phyloP scores from a whole-genome alignment of 2,797 vertebrate genomes.

The Pterois miles region DNA sequence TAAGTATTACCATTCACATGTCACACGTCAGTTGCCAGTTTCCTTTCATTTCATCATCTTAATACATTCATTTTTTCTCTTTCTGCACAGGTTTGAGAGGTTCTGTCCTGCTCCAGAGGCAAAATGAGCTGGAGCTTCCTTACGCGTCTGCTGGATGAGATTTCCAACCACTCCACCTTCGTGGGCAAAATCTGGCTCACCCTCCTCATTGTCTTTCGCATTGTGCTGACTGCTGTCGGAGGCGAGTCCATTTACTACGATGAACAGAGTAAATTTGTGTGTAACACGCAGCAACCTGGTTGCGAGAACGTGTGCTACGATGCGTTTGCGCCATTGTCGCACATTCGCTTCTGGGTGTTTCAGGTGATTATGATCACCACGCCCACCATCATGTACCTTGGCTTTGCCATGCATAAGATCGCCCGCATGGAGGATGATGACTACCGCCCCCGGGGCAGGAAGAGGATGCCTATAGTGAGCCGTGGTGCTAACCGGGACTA shows the following conservation, averaged over 20 bases:
- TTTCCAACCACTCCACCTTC: slow-evolving; percentile 94
- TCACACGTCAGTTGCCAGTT: too few species aligned
- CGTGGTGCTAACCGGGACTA: slow-evolving; percentile 88
- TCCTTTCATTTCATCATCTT: background rate
- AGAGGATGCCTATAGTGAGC: slow-evolving; percentile 85
- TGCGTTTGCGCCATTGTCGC: slow-evolving; percentile 90
- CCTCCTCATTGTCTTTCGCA: slow-evolving; percentile 90
- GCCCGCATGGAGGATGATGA: slow-evolving; percentile 82
- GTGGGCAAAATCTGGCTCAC: slow-evolving; percentile 96
- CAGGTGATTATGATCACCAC: slow-evolving; percentile 93
- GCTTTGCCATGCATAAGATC: slow-evolving; percentile 93
- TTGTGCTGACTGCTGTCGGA: slow-evolving; percentile 91
- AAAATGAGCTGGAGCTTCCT: slow-evolving; percentile 96
- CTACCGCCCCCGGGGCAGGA: slow-evolving; percentile 68
- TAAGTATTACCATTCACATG: background rate
- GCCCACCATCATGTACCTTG: slow-evolving; percentile 91
- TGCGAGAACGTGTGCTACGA: slow-evolving; percentile 96
- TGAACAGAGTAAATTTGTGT: slow-evolving; percentile 94
- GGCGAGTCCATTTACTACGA: slow-evolving; percentile 95
- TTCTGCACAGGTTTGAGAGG: slow-evolving; percentile 60
- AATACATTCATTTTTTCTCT: background rate
- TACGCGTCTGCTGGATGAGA: slow-evolving; percentile 92
- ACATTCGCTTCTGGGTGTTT: slow-evolving; percentile 93
- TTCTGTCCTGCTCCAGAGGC: slow-evolving; percentile 10
- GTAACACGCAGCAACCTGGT: slow-evolving; percentile 92